Evolutionary conservation across 2,113 vertebrate genomes (phyloP), one percentile per base, ranked within the genome.

Genomic region (Coptodon bakossiorum): DNA sequence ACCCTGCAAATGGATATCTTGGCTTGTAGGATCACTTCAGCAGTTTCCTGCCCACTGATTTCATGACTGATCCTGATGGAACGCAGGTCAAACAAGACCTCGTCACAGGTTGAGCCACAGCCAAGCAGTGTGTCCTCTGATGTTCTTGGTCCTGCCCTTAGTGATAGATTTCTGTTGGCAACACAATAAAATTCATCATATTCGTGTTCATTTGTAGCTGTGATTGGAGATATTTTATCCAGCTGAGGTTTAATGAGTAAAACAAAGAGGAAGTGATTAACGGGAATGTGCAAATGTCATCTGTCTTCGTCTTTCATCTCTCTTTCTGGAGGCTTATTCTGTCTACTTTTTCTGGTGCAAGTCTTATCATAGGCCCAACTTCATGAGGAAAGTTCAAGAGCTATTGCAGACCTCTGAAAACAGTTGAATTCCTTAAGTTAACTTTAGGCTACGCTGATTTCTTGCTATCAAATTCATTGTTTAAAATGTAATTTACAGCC

Each of bases 1-100:
- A 80, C 22, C n/a, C 53, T 86, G 54, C 76, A 87, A 83, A 92
- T 86, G 36, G 56, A 81, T 78, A 71, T 87, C 85, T 91, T 85
- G 87, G 86, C 68, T 17, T 12, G 38, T 71, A 83, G 50, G 43
- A 71, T 17, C 24, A 54, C 11, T 43, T 81, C 14, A 81, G 34
- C 54, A 80, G 56, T 14, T 80, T 87, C 78, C 81, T 89, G 36
- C 80, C 86, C 57, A 68, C 59, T 88, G 43, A 89, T 87, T 88
- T 84, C 24, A 81, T 31, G 40, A 87, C 22, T 53, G 61, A 89
- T 83, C 45, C 90, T 63, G 83, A 93, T 91, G 83, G 82, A 90
- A 89, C 14, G 5, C 82, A 92, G 85, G 82, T 87, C 85, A 59
- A 89, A 57, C 19, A 80, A 82, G 52, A 76, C 34, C 17, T 56